A percentile compares a stretch with the other conserved stretches of the same genome.
phyloP scores from a whole-genome alignment of 37 sponge, comb jelly and placozoan genomes.

The Ianthella basta region DNA sequence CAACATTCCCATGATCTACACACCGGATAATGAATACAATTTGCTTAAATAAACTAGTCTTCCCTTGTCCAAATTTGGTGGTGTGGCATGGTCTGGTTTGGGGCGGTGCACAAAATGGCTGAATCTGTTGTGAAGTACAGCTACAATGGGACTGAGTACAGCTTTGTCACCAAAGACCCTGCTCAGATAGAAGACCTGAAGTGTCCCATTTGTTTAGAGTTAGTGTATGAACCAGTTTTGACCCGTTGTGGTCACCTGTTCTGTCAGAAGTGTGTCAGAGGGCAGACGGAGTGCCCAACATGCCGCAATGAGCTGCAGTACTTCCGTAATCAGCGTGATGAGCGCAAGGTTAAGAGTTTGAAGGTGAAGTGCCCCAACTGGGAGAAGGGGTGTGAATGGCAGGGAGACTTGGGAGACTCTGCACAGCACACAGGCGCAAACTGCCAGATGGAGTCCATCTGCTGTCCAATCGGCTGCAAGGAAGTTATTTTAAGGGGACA shows the following conservation, averaged over 20 bases:
- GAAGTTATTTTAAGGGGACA: no score
- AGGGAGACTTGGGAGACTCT: slow-evolving; percentile 5
- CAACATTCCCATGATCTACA: no score
- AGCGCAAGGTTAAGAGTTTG: slow-evolving; percentile 5
- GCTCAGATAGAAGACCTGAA: slow-evolving; percentile 16
- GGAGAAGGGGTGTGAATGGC: slow-evolving; percentile 39
- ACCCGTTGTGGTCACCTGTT: slow-evolving; percentile 22
- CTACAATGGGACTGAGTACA: slow-evolving; percentile 1
- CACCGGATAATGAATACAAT: no score
- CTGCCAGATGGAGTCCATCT: no score
- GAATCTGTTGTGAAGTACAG: not conserved
- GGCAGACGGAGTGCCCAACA: not conserved
- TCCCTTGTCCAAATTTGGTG: no score
- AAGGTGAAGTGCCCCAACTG: slow-evolving; percentile 29
- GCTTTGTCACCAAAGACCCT: not conserved
- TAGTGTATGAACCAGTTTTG: not conserved
- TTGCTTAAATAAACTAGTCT: no score
- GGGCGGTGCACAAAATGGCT: no score
- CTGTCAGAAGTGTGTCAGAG: not conserved
- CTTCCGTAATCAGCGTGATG: not conserved
- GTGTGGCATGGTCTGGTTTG: no score
- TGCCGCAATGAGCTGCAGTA: not conserved
- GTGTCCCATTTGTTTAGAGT: slow-evolving; percentile 12
- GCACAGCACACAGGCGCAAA: no score
- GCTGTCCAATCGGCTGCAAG: no score